phyloP scores from a whole-genome alignment of 2,797 vertebrate genomes.

The Phalanger gymnotis region DNA sequence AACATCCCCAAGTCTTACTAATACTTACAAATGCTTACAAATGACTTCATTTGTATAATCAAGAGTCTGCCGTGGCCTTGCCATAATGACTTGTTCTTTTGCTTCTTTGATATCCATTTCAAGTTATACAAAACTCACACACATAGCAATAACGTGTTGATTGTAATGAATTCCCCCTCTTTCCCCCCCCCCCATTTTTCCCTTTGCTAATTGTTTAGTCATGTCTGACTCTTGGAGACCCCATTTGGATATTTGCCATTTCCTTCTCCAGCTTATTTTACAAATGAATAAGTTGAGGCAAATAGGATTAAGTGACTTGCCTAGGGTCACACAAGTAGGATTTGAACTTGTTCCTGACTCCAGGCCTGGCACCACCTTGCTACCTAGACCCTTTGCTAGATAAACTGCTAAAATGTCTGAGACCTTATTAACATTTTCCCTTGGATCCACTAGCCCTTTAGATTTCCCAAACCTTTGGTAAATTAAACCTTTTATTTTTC shows the following conservation, averaged over 20 bases:
- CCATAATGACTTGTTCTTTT: not conserved
- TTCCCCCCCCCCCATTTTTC: not conserved
- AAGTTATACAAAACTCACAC: not conserved
- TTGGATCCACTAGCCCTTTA: not conserved
- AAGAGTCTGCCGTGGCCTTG: not conserved
- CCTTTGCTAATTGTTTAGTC: not conserved
- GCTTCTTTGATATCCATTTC: not conserved
- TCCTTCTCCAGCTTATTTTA: not conserved
- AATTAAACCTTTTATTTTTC: not conserved
- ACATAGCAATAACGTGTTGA: not conserved
- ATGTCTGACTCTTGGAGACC: not conserved
- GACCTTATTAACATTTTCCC: not conserved
- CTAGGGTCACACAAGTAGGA: not conserved
- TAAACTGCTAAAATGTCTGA: not conserved
- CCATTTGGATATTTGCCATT: not conserved
- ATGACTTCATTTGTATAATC: not conserved
- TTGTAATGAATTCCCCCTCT: not conserved
- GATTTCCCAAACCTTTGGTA: not conserved
- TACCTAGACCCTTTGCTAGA: not conserved
- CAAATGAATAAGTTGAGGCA: not conserved
- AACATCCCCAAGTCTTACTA: not conserved
- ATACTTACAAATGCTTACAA: not conserved
- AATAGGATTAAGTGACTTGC: not conserved
- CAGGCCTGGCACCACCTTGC: not conserved
- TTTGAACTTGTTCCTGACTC: not conserved